phyloP scores from a whole-genome alignment of 2,888 invertebrate species.

The Petrophora chlorosata region DNA sequence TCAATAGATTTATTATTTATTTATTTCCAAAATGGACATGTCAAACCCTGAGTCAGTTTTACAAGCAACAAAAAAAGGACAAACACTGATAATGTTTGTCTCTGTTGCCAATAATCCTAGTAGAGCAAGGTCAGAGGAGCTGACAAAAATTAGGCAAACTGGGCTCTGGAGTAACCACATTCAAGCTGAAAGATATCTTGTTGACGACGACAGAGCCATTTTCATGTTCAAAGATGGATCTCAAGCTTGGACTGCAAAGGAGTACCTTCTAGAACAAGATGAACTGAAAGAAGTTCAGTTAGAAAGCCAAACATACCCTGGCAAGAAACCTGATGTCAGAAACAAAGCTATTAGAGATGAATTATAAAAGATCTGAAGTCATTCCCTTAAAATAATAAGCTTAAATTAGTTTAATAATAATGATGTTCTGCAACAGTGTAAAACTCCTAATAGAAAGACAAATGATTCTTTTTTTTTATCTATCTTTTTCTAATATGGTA shows the following conservation, averaged over 20 bases:
- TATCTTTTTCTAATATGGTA: no score
- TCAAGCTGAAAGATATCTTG: constrained; percentile 96
- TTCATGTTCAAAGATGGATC: constrained; percentile 98
- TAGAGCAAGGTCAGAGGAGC: constrained; percentile 90
- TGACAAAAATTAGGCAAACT: constrained; percentile 97
- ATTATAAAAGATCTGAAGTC: constrained; percentile 53
- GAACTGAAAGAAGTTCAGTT: constrained; percentile 93
- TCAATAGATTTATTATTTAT: no score
- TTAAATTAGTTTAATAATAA: no score
- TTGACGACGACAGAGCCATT: constrained; percentile 95
- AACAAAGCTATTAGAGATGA: constrained; percentile 76
- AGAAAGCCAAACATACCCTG: constrained; percentile 94
- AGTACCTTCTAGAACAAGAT: constrained; percentile 94
- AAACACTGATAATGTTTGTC: constrained; percentile 98
- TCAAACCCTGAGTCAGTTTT: constrained; percentile 93
- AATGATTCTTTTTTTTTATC: no score
- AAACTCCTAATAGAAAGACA: no score
- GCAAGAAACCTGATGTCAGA: constrained; percentile 84
- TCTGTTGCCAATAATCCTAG: constrained; percentile 89
- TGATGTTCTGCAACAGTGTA: no score
- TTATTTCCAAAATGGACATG: constrained; percentile 87
- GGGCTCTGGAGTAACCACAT: constrained; percentile 98
- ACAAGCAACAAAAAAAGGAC: constrained; percentile 95
- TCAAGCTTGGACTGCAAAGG: constrained; percentile 97
- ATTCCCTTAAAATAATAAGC: no score